phyloP scores from a whole-genome alignment of 2,888 invertebrate genomes.

The Drosophila algonquin region DNA sequence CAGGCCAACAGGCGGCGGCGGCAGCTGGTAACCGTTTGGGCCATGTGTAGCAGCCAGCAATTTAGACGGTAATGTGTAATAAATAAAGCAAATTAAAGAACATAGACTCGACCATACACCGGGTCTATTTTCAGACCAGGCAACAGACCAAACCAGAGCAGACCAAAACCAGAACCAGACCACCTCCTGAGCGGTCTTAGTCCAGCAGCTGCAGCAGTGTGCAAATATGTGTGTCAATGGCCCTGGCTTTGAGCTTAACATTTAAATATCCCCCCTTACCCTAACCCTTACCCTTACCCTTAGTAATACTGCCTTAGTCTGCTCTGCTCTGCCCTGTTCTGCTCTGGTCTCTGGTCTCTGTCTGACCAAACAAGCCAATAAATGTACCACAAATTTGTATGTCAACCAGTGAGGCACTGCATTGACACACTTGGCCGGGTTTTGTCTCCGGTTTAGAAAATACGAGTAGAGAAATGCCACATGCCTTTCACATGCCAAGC shows the following conservation, averaged over 20 bases:
- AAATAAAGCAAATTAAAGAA: conserved; percentile 63
- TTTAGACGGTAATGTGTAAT: conserved; percentile 52
- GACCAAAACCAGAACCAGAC: conserved; percentile 16
- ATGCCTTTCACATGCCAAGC: conserved; percentile 65
- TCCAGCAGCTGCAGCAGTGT: conserved; percentile 65
- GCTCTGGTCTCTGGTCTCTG: too few species aligned
- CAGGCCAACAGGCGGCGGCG: conserved; percentile 1
- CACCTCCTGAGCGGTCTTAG: conserved; percentile 25
- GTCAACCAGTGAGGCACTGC: conserved; percentile 67
- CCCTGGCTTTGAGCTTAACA: conserved; percentile 56
- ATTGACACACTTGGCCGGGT: conserved; percentile 63
- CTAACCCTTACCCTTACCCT: neutral
- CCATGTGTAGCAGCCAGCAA: conserved; percentile 20
- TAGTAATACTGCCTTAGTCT: conserved; percentile 17
- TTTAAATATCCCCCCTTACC: conserved; percentile 32
- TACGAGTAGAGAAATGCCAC: conserved; percentile 59
- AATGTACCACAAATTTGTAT: conserved; percentile 78
- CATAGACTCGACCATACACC: conserved; percentile 26
- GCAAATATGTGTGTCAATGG: conserved; percentile 73
- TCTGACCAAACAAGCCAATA: conserved; percentile 77
- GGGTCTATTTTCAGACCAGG: neutral
- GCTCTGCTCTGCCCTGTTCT: too few species aligned
- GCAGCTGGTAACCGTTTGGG: conserved; percentile 29
- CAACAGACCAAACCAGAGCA: neutral
- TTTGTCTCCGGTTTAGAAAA: conserved; percentile 48